phyloP scores from a whole-genome alignment of 2,113 vertebrate species.

The Sylvietta virens region DNA sequence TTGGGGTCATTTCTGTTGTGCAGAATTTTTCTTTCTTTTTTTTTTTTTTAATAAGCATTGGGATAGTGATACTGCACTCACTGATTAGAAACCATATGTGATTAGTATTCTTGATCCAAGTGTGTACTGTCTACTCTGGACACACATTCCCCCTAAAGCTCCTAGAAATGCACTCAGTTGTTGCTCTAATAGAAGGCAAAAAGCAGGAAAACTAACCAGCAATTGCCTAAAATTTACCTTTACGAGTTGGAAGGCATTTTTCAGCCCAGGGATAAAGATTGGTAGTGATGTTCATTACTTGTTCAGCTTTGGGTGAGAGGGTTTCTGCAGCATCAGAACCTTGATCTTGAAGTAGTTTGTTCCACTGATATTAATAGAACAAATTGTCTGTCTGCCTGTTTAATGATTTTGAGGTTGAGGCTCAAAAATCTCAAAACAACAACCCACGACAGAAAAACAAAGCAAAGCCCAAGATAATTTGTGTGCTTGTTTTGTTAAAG shows the following conservation, averaged over 20 bases:
- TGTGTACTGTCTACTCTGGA: background rate
- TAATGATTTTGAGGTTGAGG: background rate
- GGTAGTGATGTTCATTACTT: fast-evolving
- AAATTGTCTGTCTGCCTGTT: background rate
- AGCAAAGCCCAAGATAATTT: background rate
- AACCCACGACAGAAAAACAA: background rate
- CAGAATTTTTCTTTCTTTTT: background rate
- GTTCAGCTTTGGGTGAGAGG: background rate
- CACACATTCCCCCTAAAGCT: background rate
- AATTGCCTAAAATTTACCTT: background rate
- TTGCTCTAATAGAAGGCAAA: background rate
- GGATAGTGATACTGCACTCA: background rate
- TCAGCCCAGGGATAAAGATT: background rate
- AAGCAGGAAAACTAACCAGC: background rate
- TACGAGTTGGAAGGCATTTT: background rate
- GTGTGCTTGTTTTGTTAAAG: background rate
- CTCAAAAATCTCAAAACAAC: background rate
- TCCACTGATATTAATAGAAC: background rate
- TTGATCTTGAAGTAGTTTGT: background rate
- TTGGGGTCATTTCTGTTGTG: background rate
- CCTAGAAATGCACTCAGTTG: background rate
- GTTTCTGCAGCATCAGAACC: background rate
- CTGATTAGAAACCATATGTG: background rate
- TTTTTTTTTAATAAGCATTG: background rate
- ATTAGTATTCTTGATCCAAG: background rate